Percentiles rank a stretch among this genome's conserved stretches.
Evolutionary conservation across 2,888 invertebrate genomes (phyloP).

Genomic region (Stenodema calcarata): DNA sequence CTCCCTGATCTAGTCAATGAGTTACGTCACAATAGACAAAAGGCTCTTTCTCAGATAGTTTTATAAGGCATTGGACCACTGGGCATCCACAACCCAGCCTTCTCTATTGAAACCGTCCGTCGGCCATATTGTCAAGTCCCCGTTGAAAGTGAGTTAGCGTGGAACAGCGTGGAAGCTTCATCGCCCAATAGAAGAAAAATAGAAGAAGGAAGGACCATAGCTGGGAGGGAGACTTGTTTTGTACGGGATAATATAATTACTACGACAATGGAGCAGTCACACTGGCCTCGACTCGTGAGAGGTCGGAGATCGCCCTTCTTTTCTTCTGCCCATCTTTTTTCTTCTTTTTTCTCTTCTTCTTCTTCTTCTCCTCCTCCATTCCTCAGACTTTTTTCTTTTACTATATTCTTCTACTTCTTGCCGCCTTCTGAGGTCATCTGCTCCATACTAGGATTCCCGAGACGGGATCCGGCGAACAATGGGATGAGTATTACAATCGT

Average conservation of each 20-base stretch:
- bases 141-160: conserved; percentile 35
- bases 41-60: not conserved
- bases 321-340: conserved; percentile 16
- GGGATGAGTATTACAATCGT: not conserved
- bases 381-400: not conserved
- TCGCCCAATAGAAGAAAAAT: conserved; percentile 14
- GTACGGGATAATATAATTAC: conserved; percentile 48
- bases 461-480: not conserved
- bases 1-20: not conserved
- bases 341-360: not conserved
- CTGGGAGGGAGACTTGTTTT: conserved; percentile 18
- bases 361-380: not conserved
- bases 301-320: conserved; percentile 27
- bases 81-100: not conserved
- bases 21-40: not conserved
- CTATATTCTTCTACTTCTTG: not conserved
- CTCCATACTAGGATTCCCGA: not conserved
- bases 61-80: not conserved
- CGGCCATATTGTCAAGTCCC: conserved; percentile 9
- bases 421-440: conserved; percentile 3
- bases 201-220: not conserved
- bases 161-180: not conserved
- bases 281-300: conserved; percentile 30
- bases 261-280: conserved; percentile 41
- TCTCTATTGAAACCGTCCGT: not conserved